Evolutionary conservation across 64 coral and sea anemone species (phyloP), one percentile per base, ranked within the genome.

Genomic region (Stichodactyla mertensii): DNA sequence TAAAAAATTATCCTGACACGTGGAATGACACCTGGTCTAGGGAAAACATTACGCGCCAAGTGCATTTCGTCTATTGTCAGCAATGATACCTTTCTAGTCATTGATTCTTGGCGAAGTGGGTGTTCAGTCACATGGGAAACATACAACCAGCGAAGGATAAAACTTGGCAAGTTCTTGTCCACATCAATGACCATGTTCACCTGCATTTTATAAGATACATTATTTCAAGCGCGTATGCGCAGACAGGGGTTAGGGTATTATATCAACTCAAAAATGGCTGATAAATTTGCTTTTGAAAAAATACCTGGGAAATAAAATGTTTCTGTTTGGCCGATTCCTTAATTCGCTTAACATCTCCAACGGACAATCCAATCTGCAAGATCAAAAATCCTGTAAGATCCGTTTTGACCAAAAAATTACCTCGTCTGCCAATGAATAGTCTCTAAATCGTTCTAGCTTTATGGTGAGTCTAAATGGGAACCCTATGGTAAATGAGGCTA

Each of bases 281-380:
- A 16, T 71, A 4, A 11, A 8, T 22, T 7, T 19, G 18, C 10
- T 27, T 16, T 71, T 8, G 8, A 71, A 71, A 16, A 8, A 9
- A 71, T 71, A 90, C 89, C 71, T 90, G 89, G 64, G 78, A 85
- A 6, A 83, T 36, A 52, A 85, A 64, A 10, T 90, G 89, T 15
- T 84, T 83, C 82, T 78, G 84, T 55, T 78, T 84, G 15, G 89
- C 81, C 6, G 82, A 85, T n/a, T 90, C 82, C 19, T 84, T 55
- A 58, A 90, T 90, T 5, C 89, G 62, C 53, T 85, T 90, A 11
- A 90, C 82, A 85, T 90, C 89, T 7, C 89, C 89, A 28, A 90
- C 89, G 9, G 89, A 90, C 52, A 90, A 85, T 77, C 89, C 89
- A 26, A 90, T 90, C 88, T 90, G 20, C 20, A 58, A 58, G 14